These are phyloP conservation scores for Eubasilissa regina DNA, from an alignment of 1,140 invertebrate genomes.

Conservation along the genomic window DNA sequence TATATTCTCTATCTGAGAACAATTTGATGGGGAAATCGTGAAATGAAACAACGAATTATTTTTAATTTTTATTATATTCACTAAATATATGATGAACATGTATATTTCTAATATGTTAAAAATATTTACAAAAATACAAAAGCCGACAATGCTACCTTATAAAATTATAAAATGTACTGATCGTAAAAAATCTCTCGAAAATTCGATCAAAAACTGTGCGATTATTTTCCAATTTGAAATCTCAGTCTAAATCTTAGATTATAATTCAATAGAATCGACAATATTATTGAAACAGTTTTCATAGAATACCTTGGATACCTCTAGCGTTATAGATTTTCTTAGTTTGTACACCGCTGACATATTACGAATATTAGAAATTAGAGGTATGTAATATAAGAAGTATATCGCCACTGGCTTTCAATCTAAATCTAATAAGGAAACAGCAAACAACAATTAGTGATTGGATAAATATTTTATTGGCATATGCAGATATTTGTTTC, in stretches of 20 bases:
- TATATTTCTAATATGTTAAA: conserved; percentile 43
- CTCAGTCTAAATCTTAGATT: conserved; percentile 35
- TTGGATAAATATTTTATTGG: too few species aligned
- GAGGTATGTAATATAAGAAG: too few species aligned
- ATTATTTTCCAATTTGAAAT: conserved; percentile 15
- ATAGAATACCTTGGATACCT: too few species aligned
- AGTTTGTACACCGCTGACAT: too few species aligned
- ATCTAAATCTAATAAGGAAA: too few species aligned
- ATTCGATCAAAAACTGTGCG: conserved; percentile 34
- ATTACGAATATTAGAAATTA: too few species aligned
- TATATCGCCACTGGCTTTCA: too few species aligned
- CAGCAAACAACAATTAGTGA: too few species aligned
- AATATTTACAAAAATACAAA: conserved; percentile 54
- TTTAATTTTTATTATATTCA: conserved; percentile 43
- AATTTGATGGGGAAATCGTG: not conserved
- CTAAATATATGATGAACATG: conserved; percentile 41
- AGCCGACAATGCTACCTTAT: conserved; percentile 26
- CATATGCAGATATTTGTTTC: too few species aligned
- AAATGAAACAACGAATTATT: conserved; percentile 17
- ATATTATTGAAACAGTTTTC: too few species aligned
- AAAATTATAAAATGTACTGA: conserved; percentile 37
- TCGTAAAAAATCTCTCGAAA: conserved; percentile 4
- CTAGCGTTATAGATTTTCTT: too few species aligned
- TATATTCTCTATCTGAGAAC: too few species aligned
- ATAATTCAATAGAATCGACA: not conserved